These are phyloP conservation scores for Argynnis bischoffii DNA, from an alignment of 2,888 invertebrate species.

Conservation along the genomic window DNA sequence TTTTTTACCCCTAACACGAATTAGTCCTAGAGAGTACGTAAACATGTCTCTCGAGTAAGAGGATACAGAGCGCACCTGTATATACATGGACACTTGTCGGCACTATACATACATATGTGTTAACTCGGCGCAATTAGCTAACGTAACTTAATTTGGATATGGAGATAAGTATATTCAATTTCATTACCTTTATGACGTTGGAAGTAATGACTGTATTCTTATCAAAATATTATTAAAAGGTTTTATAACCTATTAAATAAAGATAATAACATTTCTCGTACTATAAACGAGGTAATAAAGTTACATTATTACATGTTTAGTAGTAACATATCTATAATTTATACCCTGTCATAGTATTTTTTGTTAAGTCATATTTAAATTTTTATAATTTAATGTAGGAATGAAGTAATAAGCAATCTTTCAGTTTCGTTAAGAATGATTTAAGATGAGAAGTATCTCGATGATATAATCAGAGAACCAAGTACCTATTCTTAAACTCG, in stretches of 20 bases:
- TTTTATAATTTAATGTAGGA: background rate
- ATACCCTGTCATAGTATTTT: background rate
- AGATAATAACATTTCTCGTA: background rate
- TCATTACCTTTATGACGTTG: too few species aligned
- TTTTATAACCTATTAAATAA: background rate
- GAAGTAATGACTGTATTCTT: background rate
- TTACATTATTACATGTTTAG: background rate
- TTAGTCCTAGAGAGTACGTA: too few species aligned
- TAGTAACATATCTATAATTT: background rate
- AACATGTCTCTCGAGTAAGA: too few species aligned
- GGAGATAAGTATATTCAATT: too few species aligned
- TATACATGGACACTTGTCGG: too few species aligned
- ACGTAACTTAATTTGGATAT: too few species aligned
- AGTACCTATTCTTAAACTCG: background rate
- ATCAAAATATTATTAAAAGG: background rate
- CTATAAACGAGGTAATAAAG: background rate
- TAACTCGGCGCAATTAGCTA: too few species aligned
- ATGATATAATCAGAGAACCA: background rate
- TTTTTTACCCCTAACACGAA: too few species aligned
- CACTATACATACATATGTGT: too few species aligned
- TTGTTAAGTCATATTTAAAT: background rate
- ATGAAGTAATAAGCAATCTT: background rate
- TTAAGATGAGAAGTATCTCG: background rate
- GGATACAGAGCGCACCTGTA: too few species aligned
- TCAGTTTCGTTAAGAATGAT: conserved; percentile 1